Conservation (phyloP, 2,113 vertebrate genomes). For the Hystrix brachyura region DNA sequence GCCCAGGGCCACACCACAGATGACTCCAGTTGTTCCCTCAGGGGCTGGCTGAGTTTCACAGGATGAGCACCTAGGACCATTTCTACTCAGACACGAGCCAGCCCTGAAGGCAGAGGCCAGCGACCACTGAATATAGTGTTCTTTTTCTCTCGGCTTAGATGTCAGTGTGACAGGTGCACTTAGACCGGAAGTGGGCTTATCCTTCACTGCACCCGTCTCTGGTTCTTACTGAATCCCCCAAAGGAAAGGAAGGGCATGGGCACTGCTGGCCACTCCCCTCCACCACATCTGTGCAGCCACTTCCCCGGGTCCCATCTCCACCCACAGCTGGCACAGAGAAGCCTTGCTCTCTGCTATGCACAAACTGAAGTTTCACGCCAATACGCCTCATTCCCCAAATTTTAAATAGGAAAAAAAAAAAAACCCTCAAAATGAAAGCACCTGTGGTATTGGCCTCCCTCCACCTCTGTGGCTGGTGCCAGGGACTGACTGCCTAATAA, state of each 20-base stretch:
- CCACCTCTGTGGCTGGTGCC: neutral
- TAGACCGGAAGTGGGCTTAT: fast-evolving
- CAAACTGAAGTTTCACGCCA: neutral
- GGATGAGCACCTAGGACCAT: fast-evolving
- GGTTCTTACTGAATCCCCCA: fast-evolving
- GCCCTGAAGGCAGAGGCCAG: neutral
- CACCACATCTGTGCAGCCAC: neutral
- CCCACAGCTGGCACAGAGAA: neutral
- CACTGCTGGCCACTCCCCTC: fast-evolving
- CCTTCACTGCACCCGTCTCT: neutral
- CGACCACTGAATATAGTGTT: fast-evolving
- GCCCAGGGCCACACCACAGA: neutral
- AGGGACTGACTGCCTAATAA: neutral
- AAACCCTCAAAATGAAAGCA: neutral
- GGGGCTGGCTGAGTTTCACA: neutral
- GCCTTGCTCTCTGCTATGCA: neutral
- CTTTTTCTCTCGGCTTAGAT: neutral
- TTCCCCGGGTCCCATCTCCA: no score
- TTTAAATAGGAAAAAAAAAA: neutral
- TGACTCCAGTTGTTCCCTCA: neutral
- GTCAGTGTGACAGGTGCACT: fast-evolving
- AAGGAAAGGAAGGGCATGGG: neutral
- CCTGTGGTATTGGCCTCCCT: neutral
- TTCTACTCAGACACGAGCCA: neutral
- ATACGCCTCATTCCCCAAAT: neutral